Base-by-base conservation (phyloP, 1,140 invertebrate species). In the Apolygus lucorum region DNA sequence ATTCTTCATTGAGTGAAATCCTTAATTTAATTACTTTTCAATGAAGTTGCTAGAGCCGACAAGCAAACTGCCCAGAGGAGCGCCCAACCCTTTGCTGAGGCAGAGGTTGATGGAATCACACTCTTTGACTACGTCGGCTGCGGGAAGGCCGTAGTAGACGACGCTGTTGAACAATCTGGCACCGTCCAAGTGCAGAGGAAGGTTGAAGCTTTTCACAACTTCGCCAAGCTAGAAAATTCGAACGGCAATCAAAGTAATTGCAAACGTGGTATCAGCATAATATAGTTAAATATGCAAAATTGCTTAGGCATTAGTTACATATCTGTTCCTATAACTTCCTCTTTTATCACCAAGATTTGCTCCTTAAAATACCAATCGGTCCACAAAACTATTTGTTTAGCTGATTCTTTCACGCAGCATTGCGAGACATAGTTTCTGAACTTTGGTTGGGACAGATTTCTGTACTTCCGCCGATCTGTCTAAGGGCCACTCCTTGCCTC, bases 91-190 rank as follows among this genome's bases (percentile, higher is more conserved):
- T 84, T 98, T 94, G 77, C 90, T 94, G 59, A 94, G 80, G 74
- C 92, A 95, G 67, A 93, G 84, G 14, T 84, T 86, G 0, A 96
- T 85, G 1, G 91, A 90, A 76, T 92, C 90, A 71, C 89, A 90
- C 72, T 88, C 82, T 54, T 84, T 79, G 0, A 84, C 85, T 1
- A 97, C 83, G 27, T 88, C 80, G 29, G 81, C 77, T 0, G 86
- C 83, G 0, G 87, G 77, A 24, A 89, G 80, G 17, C 84, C 82
- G 0, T 87, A 80, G 22, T 84, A 83, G 11, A 88, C 81, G 0
- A 87, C 85, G 1, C 95, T 94, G 78, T 98, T 97, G 81, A 96
- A 88, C n/a, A 98, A 74, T 64, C 96, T 79, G 0, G 96, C 94
- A 2, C 96, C 96, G 78, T 99, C 96, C 86, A 97, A 86, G 78